A percentile compares a stretch with the other conserved stretches of the same genome.
Evolutionary conservation across 2,797 vertebrate genomes (phyloP).

Genomic region (Anas bahamensis): DNA sequence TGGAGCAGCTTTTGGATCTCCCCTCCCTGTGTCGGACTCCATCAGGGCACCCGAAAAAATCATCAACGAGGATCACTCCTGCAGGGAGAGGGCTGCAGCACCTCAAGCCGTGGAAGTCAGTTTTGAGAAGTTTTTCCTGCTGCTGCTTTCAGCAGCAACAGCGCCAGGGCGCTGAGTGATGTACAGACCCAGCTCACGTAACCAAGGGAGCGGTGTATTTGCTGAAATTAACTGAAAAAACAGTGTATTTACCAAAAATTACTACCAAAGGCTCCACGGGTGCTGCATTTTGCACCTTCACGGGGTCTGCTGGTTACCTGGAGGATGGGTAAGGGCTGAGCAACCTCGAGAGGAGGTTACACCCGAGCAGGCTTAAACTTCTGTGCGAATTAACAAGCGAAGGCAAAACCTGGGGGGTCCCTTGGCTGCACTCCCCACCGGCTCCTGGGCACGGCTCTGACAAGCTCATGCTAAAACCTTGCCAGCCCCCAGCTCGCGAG

Average conservation of each 20-base stretch:
- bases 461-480: rapidly evolving
- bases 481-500: neutral
- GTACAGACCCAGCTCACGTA: too few species aligned
- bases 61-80: rapidly evolving
- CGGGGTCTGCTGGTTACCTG: neutral
- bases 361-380: neutral
- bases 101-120: neutral
- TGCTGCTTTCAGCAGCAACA: neutral
- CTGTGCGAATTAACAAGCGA: neutral
- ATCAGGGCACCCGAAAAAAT: neutral
- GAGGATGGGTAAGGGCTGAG: neutral
- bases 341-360: neutral
- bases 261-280: too few species aligned
- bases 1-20: neutral
- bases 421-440: neutral
- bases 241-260: too few species aligned
- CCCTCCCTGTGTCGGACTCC: neutral
- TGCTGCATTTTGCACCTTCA: too few species aligned
- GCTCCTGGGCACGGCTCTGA: neutral
- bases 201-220: too few species aligned
- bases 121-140: neutral
- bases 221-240: too few species aligned
- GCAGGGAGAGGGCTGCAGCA: neutral
- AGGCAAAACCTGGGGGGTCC: conserved; percentile 1
- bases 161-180: neutral